Evolutionary conservation across 2,113 vertebrate genomes (phyloP).

Genomic region (Rostratula benghalensis): DNA sequence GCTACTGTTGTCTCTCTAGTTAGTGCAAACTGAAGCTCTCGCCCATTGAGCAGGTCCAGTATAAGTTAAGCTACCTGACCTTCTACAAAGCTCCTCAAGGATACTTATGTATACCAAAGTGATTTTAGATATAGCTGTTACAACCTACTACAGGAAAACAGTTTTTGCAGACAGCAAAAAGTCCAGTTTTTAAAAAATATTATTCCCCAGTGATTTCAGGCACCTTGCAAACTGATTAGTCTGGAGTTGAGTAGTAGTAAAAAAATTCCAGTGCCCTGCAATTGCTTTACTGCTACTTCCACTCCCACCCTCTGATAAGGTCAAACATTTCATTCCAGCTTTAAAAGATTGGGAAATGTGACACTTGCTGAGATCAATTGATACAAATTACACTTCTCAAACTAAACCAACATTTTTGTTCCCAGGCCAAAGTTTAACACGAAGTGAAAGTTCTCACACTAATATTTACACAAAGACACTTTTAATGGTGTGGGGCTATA

Average conservation of each 20-base stretch:
- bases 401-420: constrained; percentile 47
- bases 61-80: not conserved
- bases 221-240: constrained; percentile 46
- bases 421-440: not conserved
- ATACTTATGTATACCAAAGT: not conserved
- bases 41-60: not conserved
- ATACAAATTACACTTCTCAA: constrained; percentile 49
- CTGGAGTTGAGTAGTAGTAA: constrained; percentile 24
- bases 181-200: constrained; percentile 27
- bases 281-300: constrained; percentile 24
- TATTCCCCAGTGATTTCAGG: not conserved
- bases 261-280: constrained; percentile 20
- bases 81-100: not conserved
- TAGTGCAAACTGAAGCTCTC: not conserved
- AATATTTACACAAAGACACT: constrained; percentile 11
- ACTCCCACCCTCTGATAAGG: not conserved
- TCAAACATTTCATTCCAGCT: constrained; percentile 22
- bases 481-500: not conserved
- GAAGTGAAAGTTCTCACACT: not conserved
- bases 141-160: not conserved
- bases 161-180: not conserved
- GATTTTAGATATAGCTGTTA: not conserved
- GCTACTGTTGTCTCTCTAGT: not conserved
- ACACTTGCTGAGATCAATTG: constrained; percentile 36
- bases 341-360: constrained; percentile 44